Percentiles rank a stretch among this genome's conserved stretches.
Conservation (phyloP, 2,113 vertebrate species). For the Pantherophis guttatus region DNA sequence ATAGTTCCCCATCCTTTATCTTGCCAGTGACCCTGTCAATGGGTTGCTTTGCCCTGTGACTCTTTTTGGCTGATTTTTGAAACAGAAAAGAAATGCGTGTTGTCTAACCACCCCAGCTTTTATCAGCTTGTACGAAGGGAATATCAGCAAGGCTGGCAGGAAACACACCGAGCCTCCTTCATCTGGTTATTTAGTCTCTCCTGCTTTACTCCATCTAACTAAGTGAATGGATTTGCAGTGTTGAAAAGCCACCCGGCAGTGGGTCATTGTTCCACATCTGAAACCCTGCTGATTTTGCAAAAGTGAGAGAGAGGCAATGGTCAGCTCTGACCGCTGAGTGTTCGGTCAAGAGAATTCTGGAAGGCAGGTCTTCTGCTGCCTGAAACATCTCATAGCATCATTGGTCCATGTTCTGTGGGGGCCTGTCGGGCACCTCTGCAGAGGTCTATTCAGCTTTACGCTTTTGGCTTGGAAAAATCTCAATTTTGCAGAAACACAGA, state of each 20-base stretch:
- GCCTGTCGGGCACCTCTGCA: neutral
- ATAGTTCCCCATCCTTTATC: neutral
- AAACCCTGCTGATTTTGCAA: neutral
- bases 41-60: neutral
- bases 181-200: neutral
- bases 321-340: fast-evolving
- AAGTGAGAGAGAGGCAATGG: neutral
- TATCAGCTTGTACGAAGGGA: neutral
- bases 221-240: neutral
- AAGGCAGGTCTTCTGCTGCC: neutral
- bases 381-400: neutral
- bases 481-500: neutral
- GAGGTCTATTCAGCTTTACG: neutral
- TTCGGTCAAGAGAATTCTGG: neutral
- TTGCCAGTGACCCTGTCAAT: neutral
- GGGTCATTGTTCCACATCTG: neutral
- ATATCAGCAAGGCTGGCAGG: neutral
- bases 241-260: neutral
- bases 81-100: neutral
- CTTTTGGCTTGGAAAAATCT: neutral
- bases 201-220: neutral
- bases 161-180: neutral
- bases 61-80: neutral
- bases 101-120: neutral
- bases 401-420: too few relatives aligned